Evolutionary conservation across 2,797 vertebrate genomes (phyloP).

Genomic region (Aphelocoma californica): DNA sequence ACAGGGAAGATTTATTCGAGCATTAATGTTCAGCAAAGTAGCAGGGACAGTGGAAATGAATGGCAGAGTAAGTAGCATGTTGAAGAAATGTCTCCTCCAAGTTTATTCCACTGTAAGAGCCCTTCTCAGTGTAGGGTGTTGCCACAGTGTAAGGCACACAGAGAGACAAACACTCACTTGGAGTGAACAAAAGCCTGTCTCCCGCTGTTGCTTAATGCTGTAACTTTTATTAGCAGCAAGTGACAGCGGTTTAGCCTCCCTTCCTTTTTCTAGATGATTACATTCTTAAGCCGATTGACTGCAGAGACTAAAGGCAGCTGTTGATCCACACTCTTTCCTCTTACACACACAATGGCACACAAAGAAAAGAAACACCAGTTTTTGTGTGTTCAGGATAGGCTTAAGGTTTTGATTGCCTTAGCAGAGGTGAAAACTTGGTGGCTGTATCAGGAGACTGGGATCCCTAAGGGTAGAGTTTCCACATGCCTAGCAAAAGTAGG

Average conservation of each 20-base stretch:
- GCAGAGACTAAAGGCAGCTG: slow-evolving; percentile 48
- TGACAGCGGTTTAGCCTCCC: slow-evolving; percentile 25
- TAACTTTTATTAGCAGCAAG: slow-evolving; percentile 43
- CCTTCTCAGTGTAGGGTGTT: background rate
- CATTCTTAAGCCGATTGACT: slow-evolving; percentile 54
- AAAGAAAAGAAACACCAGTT: background rate
- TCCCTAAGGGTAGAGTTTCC: background rate
- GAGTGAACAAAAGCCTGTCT: slow-evolving; percentile 37
- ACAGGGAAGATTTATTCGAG: background rate
- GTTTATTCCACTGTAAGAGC: background rate
- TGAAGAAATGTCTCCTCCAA: background rate
- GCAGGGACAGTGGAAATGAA: background rate
- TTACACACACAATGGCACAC: background rate
- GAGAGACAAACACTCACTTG: slow-evolving; percentile 16
- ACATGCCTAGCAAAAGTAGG: background rate
- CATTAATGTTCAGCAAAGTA: background rate
- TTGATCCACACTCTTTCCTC: slow-evolving; percentile 34
- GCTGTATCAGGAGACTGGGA: background rate
- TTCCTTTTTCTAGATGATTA: slow-evolving; percentile 40
- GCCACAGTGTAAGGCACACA: background rate
- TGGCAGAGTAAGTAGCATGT: background rate
- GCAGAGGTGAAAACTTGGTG: background rate
- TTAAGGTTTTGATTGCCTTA: slow-evolving; percentile 13
- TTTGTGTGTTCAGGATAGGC: background rate
- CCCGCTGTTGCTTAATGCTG: slow-evolving; percentile 46